Conservation (phyloP, 2,113 vertebrate species). For the Physeter macrocephalus region DNA sequence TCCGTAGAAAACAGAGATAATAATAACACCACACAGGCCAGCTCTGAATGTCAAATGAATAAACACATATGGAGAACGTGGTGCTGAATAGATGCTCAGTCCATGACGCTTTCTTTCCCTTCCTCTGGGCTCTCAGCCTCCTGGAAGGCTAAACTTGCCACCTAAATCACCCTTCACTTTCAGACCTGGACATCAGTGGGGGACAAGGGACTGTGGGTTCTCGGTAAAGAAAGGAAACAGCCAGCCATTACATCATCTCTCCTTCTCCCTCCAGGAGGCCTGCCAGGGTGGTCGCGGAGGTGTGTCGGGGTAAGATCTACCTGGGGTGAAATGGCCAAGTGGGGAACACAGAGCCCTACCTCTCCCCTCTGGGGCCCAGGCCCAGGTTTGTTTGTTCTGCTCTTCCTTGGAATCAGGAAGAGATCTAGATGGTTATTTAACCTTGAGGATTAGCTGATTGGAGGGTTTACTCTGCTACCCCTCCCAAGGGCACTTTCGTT, state of each 20-base stretch:
- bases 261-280: background rate
- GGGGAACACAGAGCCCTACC: rapidly evolving
- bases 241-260: background rate
- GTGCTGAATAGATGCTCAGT: background rate
- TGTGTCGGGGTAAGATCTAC: background rate
- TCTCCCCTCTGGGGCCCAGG: background rate
- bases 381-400: background rate
- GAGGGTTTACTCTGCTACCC: background rate
- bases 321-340: background rate
- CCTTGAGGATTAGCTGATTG: background rate
- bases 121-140: background rate
- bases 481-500: background rate
- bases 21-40: background rate
- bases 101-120: background rate
- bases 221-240: background rate
- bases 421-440: background rate
- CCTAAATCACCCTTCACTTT: background rate
- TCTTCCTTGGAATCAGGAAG: background rate
- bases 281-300: rapidly evolving
- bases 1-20: background rate
- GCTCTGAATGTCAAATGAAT: background rate
- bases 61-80: background rate
- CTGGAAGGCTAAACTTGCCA: background rate
- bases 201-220: background rate
- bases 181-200: background rate